These are phyloP conservation scores for Alouatta palliata DNA, from an alignment of 2,113 vertebrate genomes.

Conservation along the genomic window DNA sequence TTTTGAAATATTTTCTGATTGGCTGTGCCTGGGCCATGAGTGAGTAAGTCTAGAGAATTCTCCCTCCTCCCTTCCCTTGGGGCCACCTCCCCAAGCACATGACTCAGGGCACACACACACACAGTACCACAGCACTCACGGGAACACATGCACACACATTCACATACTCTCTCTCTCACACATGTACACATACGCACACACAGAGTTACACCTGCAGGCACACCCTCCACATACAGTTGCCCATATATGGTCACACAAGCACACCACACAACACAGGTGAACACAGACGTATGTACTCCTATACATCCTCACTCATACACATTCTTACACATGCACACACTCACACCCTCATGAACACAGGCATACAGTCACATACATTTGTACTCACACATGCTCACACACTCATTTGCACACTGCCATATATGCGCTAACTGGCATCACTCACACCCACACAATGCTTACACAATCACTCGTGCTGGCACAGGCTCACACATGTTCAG, in stretches of 20 bases:
- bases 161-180: no score
- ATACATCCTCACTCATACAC: background rate
- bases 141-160: background rate
- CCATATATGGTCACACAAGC: background rate
- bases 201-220: background rate
- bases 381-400: background rate
- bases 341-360: background rate
- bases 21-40: background rate
- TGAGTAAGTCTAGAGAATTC: constrained; percentile 50
- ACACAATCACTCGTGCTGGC: background rate
- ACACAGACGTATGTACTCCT: background rate
- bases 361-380: background rate
- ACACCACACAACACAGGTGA: background rate
- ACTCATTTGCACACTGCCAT: background rate
- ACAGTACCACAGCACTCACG: background rate
- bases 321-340: background rate
- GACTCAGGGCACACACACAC: background rate
- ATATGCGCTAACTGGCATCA: background rate
- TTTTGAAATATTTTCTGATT: constrained; percentile 53
- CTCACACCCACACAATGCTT: background rate
- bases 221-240: background rate
- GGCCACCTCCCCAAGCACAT: background rate
- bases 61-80: background rate
- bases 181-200: background rate
- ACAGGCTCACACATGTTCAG: background rate